A percentile compares a stretch with the other conserved stretches of the same genome.
These are phyloP conservation scores for Toxotes lorentzi DNA, from an alignment of 2,797 vertebrate species.

Conservation along the genomic window DNA sequence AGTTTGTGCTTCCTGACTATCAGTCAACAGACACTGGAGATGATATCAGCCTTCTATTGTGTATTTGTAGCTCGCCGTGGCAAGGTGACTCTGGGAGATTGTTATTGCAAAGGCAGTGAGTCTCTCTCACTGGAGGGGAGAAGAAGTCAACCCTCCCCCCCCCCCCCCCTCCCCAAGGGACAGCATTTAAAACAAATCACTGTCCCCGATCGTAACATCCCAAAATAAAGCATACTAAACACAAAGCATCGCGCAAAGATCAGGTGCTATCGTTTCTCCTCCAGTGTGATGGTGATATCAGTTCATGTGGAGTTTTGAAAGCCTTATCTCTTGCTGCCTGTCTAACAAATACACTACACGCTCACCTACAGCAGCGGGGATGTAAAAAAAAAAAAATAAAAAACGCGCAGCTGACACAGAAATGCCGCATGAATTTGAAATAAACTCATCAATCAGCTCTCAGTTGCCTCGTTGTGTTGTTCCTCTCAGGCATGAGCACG, in stretches of 20 bases:
- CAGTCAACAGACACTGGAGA: slow-evolving; percentile 40
- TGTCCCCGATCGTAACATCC: slow-evolving; percentile 28
- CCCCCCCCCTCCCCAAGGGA: background rate
- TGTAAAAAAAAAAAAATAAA: background rate
- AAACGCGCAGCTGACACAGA: background rate
- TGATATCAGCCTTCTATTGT: slow-evolving; percentile 27
- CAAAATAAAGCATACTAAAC: slow-evolving; percentile 28
- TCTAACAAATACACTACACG: background rate
- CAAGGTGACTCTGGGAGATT: slow-evolving; percentile 73
- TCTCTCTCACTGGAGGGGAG: slow-evolving; percentile 49
- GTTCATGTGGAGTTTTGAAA: slow-evolving; percentile 13
- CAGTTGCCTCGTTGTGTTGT: slow-evolving; percentile 8
- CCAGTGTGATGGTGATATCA: background rate
- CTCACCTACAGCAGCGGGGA: background rate
- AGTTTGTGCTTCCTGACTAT: slow-evolving; percentile 35
- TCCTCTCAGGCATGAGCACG: background rate
- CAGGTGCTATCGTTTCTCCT: background rate
- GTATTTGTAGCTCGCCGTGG: slow-evolving; percentile 58
- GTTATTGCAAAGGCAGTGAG: slow-evolving; percentile 40
- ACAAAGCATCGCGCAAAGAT: slow-evolving; percentile 13
- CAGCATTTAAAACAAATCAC: slow-evolving; percentile 51
- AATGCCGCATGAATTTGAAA: slow-evolving; percentile 10
- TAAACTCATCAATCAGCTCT: slow-evolving; percentile 35
- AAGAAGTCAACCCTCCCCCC: slow-evolving; percentile 47
- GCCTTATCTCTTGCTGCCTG: background rate